Evolutionary conservation across 2,888 invertebrate species (phyloP).

Genomic region (Atethmia centrago): DNA sequence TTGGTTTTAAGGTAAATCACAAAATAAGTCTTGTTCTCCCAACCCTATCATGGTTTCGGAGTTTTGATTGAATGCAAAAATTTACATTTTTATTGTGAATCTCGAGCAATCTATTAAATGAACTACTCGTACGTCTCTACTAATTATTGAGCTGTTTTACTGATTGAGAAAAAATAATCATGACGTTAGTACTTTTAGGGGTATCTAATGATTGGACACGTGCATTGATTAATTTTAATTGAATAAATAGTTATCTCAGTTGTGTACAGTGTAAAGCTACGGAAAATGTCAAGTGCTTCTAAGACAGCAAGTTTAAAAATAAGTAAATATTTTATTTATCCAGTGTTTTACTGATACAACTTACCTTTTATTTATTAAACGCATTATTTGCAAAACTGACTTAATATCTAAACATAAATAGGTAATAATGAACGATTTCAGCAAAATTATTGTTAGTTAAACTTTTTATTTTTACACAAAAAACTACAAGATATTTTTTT

Average conservation of each 20-base stretch:
- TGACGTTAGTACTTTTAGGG: not conserved
- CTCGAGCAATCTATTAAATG: not conserved
- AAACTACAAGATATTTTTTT: not conserved
- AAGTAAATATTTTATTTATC: not conserved
- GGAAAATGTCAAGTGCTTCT: not conserved
- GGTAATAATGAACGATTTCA: not conserved
- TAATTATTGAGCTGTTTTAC: not conserved
- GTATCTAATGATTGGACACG: constrained; percentile 4
- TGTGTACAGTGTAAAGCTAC: not conserved
- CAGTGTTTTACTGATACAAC: not conserved
- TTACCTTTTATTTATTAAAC: not conserved
- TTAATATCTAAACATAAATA: not conserved
- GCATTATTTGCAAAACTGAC: not conserved
- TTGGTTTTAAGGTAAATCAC: not conserved
- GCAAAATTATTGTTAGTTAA: not conserved
- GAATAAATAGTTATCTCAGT: not conserved
- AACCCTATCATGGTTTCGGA: not conserved
- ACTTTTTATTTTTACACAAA: not conserved
- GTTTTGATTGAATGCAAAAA: not conserved
- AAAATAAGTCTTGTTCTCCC: not conserved
- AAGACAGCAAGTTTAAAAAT: not conserved
- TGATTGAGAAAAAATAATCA: not conserved
- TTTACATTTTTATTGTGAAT: not conserved
- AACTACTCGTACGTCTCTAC: not conserved
- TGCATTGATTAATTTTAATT: constrained; percentile 15